These are phyloP conservation scores for Phyllopteryx taeniolatus DNA, from an alignment of 2,113 vertebrate genomes.

Conservation along the genomic window DNA sequence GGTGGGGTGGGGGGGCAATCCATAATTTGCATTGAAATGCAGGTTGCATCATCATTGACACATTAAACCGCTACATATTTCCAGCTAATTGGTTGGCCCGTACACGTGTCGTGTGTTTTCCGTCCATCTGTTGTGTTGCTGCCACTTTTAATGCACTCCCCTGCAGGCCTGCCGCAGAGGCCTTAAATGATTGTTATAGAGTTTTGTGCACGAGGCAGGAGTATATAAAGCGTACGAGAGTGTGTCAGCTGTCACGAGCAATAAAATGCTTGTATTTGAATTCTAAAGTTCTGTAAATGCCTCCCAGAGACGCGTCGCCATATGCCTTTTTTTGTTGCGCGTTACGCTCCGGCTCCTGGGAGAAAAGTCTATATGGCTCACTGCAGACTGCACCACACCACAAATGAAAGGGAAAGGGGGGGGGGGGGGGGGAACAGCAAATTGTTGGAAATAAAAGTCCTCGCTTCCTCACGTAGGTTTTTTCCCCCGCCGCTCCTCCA, in stretches of 20 bases:
- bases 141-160: neutral
- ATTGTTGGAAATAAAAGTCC: conserved; percentile 49
- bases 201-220: neutral
- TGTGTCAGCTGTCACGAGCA: neutral
- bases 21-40: too few relatives aligned
- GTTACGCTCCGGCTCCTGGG: conserved; percentile 27
- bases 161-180: neutral
- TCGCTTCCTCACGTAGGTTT: conserved; percentile 40
- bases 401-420: conserved; percentile 55
- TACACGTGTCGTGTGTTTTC: neutral
- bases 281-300: conserved; percentile 23
- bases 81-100: neutral
- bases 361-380: conserved; percentile 38
- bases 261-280: conserved; percentile 14
- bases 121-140: neutral
- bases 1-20: too few relatives aligned
- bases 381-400: conserved; percentile 6
- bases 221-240: neutral
- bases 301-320: conserved; percentile 11
- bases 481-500: conserved; percentile 43
- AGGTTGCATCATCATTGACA: neutral
- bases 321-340: conserved; percentile 27
- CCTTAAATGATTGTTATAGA: neutral
- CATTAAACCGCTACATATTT: neutral
- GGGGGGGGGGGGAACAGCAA: conserved; percentile 45